Base-by-base conservation (phyloP, 1,140 invertebrate genomes). In the Pseudomyrmex sp. region DNA sequence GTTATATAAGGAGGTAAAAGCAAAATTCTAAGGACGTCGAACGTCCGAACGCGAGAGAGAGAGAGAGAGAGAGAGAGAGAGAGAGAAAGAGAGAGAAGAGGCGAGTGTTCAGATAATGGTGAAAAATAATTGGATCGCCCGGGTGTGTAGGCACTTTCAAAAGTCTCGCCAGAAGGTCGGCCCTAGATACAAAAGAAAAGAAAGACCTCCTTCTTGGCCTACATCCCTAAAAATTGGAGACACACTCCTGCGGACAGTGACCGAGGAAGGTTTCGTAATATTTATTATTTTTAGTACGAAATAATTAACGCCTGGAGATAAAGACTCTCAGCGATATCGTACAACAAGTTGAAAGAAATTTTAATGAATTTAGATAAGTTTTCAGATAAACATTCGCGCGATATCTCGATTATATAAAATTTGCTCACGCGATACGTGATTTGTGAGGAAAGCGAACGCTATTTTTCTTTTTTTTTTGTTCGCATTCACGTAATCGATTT, bases 111-210 rank as follows among this genome's bases (percentile, higher is more conserved):
- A 35, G 48, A 70, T 77, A 73, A 83, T 74, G 68, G 66, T 4
- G 65, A 79, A 86, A 86, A 86, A 89, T 89, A 88, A 89, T 89
- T 88, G 87, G 79, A 85, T 46, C 59, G 54, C 61, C 80, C 48
- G 77, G 54, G 84, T 69, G 76, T 76, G 52, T 23, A 70, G 87
- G 56, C 61, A 74, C 79, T 82, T 70, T 88, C 73, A 75, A 82
- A 89, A 79, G 73, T 70, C 65, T 56, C 15, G 56, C 59, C 0
- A 44, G 58, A 63, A 75, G 70, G 46, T 74, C 75, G 26, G 52
- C 48, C 50, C 18, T 66, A 35, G 62, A 18, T 58, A 82, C 63
- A 82, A 85, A 85, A 35, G 66, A 18, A 70, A 80, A 46, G 65
- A 65, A 70, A 85, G 58, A 54, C 59, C 35, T 54, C 44, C 66